These are phyloP conservation scores for Oikopleura albicans DNA, from an alignment of 23 tunicate genomes.

Conservation along the genomic window DNA sequence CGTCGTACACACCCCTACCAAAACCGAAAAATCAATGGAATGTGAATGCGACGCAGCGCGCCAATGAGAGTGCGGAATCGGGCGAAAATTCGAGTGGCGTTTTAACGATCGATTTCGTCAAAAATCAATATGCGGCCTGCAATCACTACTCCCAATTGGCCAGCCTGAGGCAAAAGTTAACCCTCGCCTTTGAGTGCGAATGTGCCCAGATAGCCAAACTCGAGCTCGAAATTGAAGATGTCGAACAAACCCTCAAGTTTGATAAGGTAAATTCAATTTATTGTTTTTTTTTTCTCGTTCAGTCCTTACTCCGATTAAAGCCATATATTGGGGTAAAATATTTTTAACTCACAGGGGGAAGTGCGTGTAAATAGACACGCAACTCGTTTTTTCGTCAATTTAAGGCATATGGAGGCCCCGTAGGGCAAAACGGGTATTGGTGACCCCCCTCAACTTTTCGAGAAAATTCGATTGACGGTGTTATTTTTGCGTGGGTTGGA, in stretches of 20 bases:
- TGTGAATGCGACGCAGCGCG: no score
- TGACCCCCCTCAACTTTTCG: no score
- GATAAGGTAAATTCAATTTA: slow-evolving; percentile 16
- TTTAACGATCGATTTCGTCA: not conserved
- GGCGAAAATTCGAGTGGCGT: not conserved
- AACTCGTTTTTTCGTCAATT: no score
- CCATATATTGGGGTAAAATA: no score
- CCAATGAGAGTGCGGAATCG: not conserved
- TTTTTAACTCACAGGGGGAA: no score
- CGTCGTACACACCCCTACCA: not conserved
- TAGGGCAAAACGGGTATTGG: no score
- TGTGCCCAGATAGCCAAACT: not conserved
- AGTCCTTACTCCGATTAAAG: no score
- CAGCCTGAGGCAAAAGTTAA: not conserved
- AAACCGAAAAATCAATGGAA: not conserved
- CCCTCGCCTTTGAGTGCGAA: not conserved
- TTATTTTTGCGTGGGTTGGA: no score
- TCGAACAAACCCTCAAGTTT: slow-evolving; percentile 1
- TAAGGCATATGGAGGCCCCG: no score
- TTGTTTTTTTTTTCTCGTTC: no score
- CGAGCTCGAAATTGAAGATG: not conserved
- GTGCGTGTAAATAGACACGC: no score
- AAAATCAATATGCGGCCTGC: not conserved
- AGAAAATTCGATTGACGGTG: no score
- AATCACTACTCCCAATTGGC: not conserved